A percentile compares a stretch with the other conserved stretches of the same genome.
Evolutionary conservation across 2,113 vertebrate species (phyloP).

Genomic region (Rhabdornis inornatus): DNA sequence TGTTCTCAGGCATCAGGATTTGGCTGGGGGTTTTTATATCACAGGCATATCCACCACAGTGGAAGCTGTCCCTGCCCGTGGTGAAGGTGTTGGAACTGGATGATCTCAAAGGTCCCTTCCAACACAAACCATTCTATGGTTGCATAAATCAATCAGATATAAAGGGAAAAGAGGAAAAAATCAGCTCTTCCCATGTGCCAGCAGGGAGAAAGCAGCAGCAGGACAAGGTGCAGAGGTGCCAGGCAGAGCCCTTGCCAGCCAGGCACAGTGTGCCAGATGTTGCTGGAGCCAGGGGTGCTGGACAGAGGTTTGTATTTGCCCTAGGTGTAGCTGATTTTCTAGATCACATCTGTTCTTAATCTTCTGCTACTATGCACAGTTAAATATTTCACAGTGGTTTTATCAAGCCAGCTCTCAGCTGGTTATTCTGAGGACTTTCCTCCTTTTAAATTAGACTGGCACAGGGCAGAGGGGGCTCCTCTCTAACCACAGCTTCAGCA

Average conservation of each 20-base stretch:
- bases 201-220: neutral
- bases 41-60: neutral
- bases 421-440: constrained; percentile 55
- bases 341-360: constrained; percentile 51
- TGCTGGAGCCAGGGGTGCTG: neutral
- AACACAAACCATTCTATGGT: neutral
- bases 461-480: neutral
- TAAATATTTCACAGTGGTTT: constrained; percentile 31
- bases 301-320: neutral
- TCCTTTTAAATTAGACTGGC: constrained; percentile 37
- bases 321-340: constrained; percentile 13
- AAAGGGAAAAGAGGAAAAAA: neutral
- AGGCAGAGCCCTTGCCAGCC: neutral
- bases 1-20: neutral
- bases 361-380: neutral
- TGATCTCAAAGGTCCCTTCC: neutral
- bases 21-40: neutral
- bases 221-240: neutral
- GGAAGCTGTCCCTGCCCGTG: neutral
- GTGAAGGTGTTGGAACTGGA: neutral
- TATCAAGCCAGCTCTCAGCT: constrained; percentile 42
- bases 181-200: neutral
- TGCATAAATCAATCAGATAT: neutral
- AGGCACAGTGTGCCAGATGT: neutral
- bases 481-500: neutral